These are phyloP conservation scores for Perca schrenkii DNA, from an alignment of 2,113 vertebrate species.

Conservation along the genomic window DNA sequence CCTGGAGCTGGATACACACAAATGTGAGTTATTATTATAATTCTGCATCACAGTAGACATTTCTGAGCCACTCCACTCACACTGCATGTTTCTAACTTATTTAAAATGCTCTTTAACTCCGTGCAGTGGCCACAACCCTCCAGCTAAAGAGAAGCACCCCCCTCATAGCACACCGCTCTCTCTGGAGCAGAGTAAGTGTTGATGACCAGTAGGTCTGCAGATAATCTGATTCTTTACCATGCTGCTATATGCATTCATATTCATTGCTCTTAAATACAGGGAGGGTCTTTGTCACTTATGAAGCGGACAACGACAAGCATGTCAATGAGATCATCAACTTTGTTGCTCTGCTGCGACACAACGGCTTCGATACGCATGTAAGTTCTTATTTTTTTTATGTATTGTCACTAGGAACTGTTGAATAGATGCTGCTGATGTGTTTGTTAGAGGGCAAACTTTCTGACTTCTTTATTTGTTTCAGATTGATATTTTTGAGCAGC, in stretches of 20 bases:
- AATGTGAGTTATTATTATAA: conserved; percentile 53
- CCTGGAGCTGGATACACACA: conserved; percentile 57
- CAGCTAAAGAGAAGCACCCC: conserved; percentile 55
- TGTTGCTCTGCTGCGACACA: conserved; percentile 85
- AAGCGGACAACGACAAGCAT: conserved; percentile 85
- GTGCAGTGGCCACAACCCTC: conserved; percentile 36
- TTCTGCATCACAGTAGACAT: background rate
- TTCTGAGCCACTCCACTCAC: background rate
- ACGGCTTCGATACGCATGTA: conserved; percentile 87
- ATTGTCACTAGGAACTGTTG: background rate
- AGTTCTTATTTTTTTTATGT: background rate
- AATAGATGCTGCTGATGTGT: background rate
- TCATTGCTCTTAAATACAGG: conserved; percentile 62
- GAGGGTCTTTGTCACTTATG: conserved; percentile 86
- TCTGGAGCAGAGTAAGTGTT: conserved; percentile 85
- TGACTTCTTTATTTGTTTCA: conserved; percentile 49
- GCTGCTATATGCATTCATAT: background rate
- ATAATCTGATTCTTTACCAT: background rate
- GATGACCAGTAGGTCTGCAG: background rate
- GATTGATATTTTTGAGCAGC: conserved; percentile 88
- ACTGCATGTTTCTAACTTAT: background rate
- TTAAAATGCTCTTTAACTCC: background rate
- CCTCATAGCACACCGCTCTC: conserved; percentile 73
- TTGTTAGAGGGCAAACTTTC: background rate
- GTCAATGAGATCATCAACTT: conserved; percentile 87